phyloP scores from a whole-genome alignment of 2,888 invertebrate genomes.

The Lamproptera curius region DNA sequence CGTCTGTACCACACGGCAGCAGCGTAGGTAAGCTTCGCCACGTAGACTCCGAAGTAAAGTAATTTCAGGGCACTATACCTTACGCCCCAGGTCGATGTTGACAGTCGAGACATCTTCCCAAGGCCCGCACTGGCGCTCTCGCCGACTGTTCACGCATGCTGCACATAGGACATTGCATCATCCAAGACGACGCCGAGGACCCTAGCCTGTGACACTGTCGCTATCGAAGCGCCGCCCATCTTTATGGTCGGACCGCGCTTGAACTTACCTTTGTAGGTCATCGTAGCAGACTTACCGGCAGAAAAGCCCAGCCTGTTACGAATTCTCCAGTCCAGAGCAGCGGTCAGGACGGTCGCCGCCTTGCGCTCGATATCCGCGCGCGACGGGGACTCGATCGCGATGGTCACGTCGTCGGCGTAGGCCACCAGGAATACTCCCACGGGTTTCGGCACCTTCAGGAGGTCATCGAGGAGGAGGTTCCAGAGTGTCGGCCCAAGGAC shows the following conservation, averaged over 20 bases:
- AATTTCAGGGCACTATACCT: slow-evolving; percentile 21
- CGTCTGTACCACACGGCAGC: too few relatives aligned
- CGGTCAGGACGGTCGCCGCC: slow-evolving; percentile 16
- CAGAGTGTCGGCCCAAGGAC: too few relatives aligned
- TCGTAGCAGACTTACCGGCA: too few relatives aligned
- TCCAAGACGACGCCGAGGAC: slow-evolving; percentile 19
- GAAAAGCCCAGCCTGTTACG: slow-evolving; percentile 17
- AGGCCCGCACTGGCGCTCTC: slow-evolving; percentile 19
- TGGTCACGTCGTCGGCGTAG: too few relatives aligned
- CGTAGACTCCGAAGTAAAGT: slow-evolving; percentile 27
- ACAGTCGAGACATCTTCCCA: slow-evolving; percentile 29
- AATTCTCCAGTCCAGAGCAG: slow-evolving; percentile 10
- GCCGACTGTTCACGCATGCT: slow-evolving; percentile 18
- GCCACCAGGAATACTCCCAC: too few relatives aligned
- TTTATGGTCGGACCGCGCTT: slow-evolving; percentile 9
- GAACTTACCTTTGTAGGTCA: too few relatives aligned
- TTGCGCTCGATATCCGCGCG: too few relatives aligned
- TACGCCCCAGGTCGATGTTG: slow-evolving; percentile 23
- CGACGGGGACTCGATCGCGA: too few relatives aligned
- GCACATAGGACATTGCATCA: slow-evolving; percentile 14
- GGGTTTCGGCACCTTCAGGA: too few relatives aligned
- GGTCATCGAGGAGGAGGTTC: too few relatives aligned
- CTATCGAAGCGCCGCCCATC: slow-evolving; percentile 9
- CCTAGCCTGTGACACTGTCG: slow-evolving; percentile 1
- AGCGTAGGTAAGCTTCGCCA: slow-evolving; percentile 20